phyloP scores from a whole-genome alignment of 1,140 invertebrate species.

The Apis laboriosa region DNA sequence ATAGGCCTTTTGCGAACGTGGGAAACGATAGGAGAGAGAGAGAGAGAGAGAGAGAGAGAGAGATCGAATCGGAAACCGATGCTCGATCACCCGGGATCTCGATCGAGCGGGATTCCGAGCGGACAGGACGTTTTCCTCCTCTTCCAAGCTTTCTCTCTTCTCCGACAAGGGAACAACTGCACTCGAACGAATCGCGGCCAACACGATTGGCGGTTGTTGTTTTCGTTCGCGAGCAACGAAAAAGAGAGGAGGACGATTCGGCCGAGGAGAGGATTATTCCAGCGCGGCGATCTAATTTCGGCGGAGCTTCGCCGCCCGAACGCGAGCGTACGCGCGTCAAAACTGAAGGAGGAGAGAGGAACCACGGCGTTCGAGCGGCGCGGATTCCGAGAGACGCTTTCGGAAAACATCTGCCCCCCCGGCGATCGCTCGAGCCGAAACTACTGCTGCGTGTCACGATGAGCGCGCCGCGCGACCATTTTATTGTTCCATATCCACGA shows the following conservation, averaged over 20 bases:
- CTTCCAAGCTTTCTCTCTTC: too few species aligned
- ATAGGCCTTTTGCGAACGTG: background rate
- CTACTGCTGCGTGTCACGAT: constrained; percentile 20
- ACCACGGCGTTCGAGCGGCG: constrained; percentile 58
- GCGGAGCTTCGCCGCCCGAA: constrained; percentile 54
- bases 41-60: too few species aligned
- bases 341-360: constrained; percentile 66
- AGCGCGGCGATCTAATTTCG: constrained; percentile 64
- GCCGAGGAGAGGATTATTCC: constrained; percentile 28
- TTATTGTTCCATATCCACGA: constrained; percentile 2
- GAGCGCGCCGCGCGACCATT: constrained; percentile 1
- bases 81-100: too few species aligned
- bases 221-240: background rate
- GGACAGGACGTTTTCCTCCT: too few species aligned
- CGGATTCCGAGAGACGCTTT: constrained; percentile 54
- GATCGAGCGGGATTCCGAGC: too few species aligned
- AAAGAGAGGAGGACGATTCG: background rate
- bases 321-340: constrained; percentile 71
- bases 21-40: background rate
- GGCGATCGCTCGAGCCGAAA: constrained; percentile 24
- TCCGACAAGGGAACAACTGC: too few species aligned
- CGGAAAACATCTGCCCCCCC: constrained; percentile 61
- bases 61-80: background rate
- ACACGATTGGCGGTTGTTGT: too few species aligned
- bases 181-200: too few species aligned